Evolutionary conservation across 2,113 vertebrate genomes (phyloP).

Genomic region (Typhlomys cinereus): DNA sequence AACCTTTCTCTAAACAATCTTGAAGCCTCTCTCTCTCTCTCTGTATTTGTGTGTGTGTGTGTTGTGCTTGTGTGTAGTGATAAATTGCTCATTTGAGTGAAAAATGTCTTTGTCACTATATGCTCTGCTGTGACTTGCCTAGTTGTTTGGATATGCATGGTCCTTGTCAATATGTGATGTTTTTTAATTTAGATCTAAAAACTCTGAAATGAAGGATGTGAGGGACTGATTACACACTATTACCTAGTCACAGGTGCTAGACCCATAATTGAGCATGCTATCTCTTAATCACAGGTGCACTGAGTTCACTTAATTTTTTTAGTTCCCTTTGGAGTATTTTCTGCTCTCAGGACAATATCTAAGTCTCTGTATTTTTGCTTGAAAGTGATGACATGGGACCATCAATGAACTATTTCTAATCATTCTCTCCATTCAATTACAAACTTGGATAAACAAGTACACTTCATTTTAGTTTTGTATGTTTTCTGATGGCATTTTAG

Average conservation of each 20-base stretch:
- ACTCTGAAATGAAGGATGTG: conserved; percentile 57
- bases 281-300: conserved; percentile 6
- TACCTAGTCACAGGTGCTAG: not conserved
- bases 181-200: conserved; percentile 70
- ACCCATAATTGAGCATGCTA: conserved; percentile 10
- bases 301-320: not conserved
- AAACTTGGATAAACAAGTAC: conserved; percentile 7
- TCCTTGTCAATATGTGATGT: conserved; percentile 53
- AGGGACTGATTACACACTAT: conserved; percentile 48
- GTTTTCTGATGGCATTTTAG: not conserved
- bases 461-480: conserved; percentile 5
- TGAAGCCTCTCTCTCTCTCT: too few species aligned
- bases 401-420: not conserved
- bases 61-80: too few species aligned
- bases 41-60: too few species aligned
- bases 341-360: not conserved
- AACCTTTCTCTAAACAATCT: conserved; percentile 55
- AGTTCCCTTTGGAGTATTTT: not conserved
- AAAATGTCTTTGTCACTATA: conserved; percentile 56
- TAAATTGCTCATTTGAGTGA: conserved; percentile 62
- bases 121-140: conserved; percentile 54
- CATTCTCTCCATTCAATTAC: conserved; percentile 5
- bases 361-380: conserved; percentile 21
- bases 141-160: conserved; percentile 63
- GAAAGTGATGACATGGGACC: conserved; percentile 13